Base-by-base conservation (phyloP, 2,113 vertebrate species). In the Uropsilus gracilis region DNA sequence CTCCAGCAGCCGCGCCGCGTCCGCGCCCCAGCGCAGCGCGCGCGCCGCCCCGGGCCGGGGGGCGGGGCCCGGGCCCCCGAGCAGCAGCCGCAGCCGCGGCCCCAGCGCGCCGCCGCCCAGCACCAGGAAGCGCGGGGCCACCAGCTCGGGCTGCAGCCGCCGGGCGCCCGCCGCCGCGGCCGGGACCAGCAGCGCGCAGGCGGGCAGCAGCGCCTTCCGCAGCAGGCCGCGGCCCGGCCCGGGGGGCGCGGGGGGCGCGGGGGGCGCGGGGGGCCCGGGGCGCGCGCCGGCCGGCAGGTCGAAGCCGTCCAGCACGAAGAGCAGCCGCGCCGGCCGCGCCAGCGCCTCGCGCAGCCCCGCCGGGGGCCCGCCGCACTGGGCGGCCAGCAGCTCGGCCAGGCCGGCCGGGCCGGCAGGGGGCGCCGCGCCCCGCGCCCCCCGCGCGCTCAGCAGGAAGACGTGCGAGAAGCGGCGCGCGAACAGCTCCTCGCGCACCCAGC, bases 241-340 rank as follows among this genome's bases (percentile, higher is more conserved):
- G 0, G n/a, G n/a, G n/a, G n/a, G n/a, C 20, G 30, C 9, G 28
- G 11, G 0, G 91, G 78, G 8, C 17, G 71, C 46, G n/a, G n/a
- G n/a, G n/a, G n/a, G n/a, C 20, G 30, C 9, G 28, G 11, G 0
- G 91, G 78, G 8, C 17, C 66, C 46, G n/a, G 66, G 95, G 28
- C 0, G 8, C 59, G 18, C 76, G 0, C 1, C 5, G 0, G 48
- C 28, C 0, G 1, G 9, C 0, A 92, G 11, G 10, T 98, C 97
- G 0, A 98, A 96, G 28, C 97, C 90, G 0, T 98, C 97, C 0
- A 98, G 39, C 1, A 98, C 6, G 3, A 98, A 97, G n/a, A 98
- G 55, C 6, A 98, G 93, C 34, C 16, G 81, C 44, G 97, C 80
- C 0, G 96, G 90, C 2, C 81, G 83, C 37, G 50, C 11, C 94